Base-by-base conservation (phyloP, 2,888 invertebrate species). In the Drosophila glabriapex region DNA sequence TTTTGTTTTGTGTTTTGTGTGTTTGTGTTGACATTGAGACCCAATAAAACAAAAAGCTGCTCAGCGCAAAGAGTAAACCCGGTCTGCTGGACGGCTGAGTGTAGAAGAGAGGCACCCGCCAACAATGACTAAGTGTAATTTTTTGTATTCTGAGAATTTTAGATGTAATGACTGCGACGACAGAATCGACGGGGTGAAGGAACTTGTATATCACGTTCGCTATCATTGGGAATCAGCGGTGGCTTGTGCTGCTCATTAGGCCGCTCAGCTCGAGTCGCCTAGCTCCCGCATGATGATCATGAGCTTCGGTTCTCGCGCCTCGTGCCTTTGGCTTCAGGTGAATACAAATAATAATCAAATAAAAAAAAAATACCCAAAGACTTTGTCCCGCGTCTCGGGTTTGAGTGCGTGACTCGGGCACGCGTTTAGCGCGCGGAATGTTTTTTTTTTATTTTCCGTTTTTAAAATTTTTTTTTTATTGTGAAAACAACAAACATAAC, bases 381-480 rank as follows among this genome's bases (percentile, higher is more conserved):
- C 68, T 66, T 56, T 76, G 76, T 73, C 73, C 69, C 76, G 62
- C 76, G 73, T 76, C 72, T 65, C 16, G 55, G 55, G 33, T 50
- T 22, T 29, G 50, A 65, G 84, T 80, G 86, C 83, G 81, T 88
- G 85, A 83, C 72, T 80, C 66, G 78, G 85, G 73, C 85, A 85
- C 85, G 88, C 89, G 72, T 82, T 72, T 33, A 72, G 59, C 63
- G 62, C 50, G 67, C 68, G 68, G 71, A 71, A 65, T 66, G 53
- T 56, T n/a, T 28, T 41, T 14, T 37, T 6, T 2, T 16, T 46
- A 6, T 12, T 43, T 22, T 43, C 1, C 0, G 4, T n/a, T n/a
- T 19, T 43, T n/a, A n/a, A n/a, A n/a, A n/a, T 22, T 75, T 65
- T 50, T 2, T 25, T 46, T 19, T 50, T 63, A 25, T 68, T 59